phyloP scores from a whole-genome alignment of 1,140 invertebrate genomes.

The Drosophila bocki region DNA sequence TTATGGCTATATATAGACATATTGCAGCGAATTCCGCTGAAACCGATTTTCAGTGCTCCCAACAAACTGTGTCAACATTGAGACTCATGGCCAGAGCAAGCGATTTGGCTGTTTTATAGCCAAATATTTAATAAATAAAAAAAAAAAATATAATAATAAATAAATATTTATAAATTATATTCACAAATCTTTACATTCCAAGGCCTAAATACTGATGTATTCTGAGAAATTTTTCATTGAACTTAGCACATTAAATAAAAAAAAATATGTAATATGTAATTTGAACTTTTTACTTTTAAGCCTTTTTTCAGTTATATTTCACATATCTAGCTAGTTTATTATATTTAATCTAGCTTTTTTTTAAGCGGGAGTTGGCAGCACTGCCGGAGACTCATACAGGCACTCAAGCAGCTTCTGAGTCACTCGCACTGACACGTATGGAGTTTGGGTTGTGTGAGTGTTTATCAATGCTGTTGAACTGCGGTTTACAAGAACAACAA shows the following conservation, averaged over 20 bases:
- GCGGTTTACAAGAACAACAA: slow-evolving; percentile 49
- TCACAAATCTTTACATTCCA: no score
- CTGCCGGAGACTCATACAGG: slow-evolving; percentile 20
- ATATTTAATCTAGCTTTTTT: not conserved
- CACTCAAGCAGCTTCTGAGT: slow-evolving; percentile 29
- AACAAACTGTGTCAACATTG: slow-evolving; percentile 61
- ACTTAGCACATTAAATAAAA: no score
- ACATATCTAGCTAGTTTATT: not conserved
- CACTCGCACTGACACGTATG: slow-evolving; percentile 46
- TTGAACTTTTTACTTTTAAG: not conserved
- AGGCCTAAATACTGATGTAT: no score
- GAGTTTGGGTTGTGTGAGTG: slow-evolving; percentile 27
- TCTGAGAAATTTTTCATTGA: no score
- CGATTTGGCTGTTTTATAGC: not conserved
- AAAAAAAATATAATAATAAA: no score
- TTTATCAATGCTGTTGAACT: slow-evolving; percentile 63
- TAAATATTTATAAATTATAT: no score
- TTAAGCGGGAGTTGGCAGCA: not conserved
- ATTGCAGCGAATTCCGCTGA: slow-evolving; percentile 57
- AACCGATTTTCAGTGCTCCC: slow-evolving; percentile 50
- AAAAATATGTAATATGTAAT: no score
- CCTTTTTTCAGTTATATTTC: no score
- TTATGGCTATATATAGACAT: slow-evolving; percentile 63
- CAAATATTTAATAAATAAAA: no score
- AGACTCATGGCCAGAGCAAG: slow-evolving; percentile 9